Conservation (phyloP, 2,797 vertebrate species). For the Arnoldichthys spilopterus region DNA sequence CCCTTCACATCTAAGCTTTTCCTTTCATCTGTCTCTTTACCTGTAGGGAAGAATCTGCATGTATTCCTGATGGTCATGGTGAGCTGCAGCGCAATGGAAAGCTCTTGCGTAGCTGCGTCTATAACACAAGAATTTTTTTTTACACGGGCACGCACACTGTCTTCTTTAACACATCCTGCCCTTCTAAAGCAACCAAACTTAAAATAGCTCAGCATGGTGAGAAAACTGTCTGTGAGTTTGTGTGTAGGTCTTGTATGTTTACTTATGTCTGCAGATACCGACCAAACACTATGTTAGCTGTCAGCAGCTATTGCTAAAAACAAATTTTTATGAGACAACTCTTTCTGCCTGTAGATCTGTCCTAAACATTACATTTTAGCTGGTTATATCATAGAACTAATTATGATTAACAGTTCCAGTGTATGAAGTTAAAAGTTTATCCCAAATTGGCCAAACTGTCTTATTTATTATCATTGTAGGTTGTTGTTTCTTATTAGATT, state of each 20-base stretch:
- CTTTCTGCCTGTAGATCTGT: no score
- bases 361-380: no score
- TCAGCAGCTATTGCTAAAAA: no score
- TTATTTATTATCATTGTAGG: no score
- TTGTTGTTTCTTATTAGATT: no score
- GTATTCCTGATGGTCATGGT: not conserved
- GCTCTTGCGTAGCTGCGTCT: conserved; percentile 55
- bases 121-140: rapidly evolving
- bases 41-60: rapidly evolving
- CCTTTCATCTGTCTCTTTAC: not conserved
- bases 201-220: conserved; percentile 65
- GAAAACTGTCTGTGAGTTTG: conserved; percentile 39
- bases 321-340: no score
- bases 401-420: no score
- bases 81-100: conserved; percentile 31
- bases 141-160: not conserved
- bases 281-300: no score
- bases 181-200: conserved; percentile 32
- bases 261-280: no score
- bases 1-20: not conserved
- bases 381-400: no score
- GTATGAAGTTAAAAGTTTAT: no score
- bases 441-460: no score
- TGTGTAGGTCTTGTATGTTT: not conserved
- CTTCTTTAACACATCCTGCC: conserved; percentile 62